phyloP scores from a whole-genome alignment of 2,113 vertebrate genomes.

The Centrocercus urophasianus region DNA sequence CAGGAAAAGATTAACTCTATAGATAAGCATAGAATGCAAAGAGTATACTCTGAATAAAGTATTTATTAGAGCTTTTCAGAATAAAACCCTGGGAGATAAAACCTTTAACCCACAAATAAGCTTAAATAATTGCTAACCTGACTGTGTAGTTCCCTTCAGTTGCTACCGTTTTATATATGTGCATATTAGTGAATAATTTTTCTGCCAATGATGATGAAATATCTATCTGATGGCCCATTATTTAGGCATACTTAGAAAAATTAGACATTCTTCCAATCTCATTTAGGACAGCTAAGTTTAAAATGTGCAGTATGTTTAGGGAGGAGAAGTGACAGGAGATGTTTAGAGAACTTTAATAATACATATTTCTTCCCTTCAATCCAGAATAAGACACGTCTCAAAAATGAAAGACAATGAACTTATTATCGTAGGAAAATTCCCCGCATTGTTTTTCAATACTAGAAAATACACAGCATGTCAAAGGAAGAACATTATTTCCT shows the following conservation, averaged over 20 bases:
- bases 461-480: neutral
- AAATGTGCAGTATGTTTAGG: neutral
- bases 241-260: neutral
- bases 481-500: neutral
- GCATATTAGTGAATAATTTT: neutral
- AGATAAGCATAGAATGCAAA: neutral
- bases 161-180: neutral
- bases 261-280: neutral
- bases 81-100: neutral
- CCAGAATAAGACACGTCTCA: neutral
- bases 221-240: neutral
- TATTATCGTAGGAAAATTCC: neutral
- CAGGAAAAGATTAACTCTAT: neutral
- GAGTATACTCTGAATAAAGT: neutral
- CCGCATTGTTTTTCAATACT: neutral
- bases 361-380: neutral
- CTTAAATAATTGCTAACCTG: neutral
- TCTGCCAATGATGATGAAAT: neutral
- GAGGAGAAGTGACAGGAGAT: neutral
- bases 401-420: neutral
- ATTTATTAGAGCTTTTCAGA: neutral
- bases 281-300: neutral
- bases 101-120: neutral
- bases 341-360: neutral
- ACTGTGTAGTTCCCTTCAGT: neutral